Percentiles rank a stretch among this genome's conserved stretches.
These are phyloP conservation scores for Mythimna impura DNA, from an alignment of 2,888 invertebrate species.

Conservation along the genomic window DNA sequence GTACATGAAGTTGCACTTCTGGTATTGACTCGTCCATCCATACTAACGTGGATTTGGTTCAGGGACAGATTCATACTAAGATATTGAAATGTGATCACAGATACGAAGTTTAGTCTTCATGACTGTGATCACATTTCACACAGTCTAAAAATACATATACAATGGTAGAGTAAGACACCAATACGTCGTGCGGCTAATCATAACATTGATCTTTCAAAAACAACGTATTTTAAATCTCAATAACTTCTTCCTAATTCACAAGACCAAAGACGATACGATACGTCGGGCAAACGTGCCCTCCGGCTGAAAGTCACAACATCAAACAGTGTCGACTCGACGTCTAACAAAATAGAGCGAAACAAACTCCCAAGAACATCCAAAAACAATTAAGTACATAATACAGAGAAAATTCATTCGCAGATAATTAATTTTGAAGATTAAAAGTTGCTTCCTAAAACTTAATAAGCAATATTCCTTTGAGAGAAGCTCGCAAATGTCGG, in stretches of 20 bases:
- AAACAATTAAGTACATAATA: constrained; percentile 69
- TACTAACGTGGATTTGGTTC: not conserved
- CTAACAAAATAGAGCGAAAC: constrained; percentile 61
- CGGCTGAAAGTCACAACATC: constrained; percentile 58
- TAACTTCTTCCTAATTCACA: constrained; percentile 23
- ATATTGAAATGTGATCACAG: not conserved
- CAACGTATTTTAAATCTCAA: constrained; percentile 33
- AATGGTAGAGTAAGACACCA: not conserved
- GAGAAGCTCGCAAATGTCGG: constrained; percentile 30
- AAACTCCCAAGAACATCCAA: constrained; percentile 61
- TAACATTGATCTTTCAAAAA: constrained; percentile 11
- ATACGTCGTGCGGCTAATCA: not conserved
- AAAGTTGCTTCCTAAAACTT: constrained; percentile 64
- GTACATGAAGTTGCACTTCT: not conserved
- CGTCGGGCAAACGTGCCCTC: constrained; percentile 33
- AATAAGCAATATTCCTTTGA: constrained; percentile 62
- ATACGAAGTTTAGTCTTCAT: too few species aligned
- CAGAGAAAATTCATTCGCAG: constrained; percentile 64
- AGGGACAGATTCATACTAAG: not conserved
- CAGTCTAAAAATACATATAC: not conserved
- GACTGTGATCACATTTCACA: too few species aligned
- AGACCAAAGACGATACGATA: constrained; percentile 29
- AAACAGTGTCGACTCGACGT: constrained; percentile 51
- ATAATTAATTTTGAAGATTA: constrained; percentile 66
- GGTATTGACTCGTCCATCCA: not conserved